These are phyloP conservation scores for Hirtodrosophila trivittata DNA, from an alignment of 2,888 invertebrate species.

Conservation along the genomic window DNA sequence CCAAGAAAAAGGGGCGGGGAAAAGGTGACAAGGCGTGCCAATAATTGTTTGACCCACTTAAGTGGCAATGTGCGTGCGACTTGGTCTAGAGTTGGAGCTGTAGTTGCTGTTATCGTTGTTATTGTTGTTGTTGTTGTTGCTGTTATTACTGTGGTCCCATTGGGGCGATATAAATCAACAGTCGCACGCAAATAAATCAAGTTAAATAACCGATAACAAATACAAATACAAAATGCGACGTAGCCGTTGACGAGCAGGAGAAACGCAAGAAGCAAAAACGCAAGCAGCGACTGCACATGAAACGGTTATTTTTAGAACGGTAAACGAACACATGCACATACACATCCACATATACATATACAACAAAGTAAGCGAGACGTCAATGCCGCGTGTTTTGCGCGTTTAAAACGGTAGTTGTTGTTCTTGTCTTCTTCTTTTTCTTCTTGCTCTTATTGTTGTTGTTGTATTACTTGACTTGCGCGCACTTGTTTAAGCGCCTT, in stretches of 20 bases:
- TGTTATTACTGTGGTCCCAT: constrained; percentile 42
- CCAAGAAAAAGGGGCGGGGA: not conserved
- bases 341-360: constrained; percentile 20
- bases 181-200: constrained; percentile 78
- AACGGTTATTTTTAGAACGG: constrained; percentile 73
- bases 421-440: constrained; percentile 6
- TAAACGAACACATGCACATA: constrained; percentile 39
- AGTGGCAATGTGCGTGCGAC: constrained; percentile 66
- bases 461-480: constrained; percentile 50
- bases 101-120: constrained; percentile 20
- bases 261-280: constrained; percentile 11
- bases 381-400: constrained; percentile 55
- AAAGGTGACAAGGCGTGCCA: constrained; percentile 48
- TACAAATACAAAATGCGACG: constrained; percentile 47
- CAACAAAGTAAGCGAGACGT: constrained; percentile 31
- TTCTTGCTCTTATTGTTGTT: constrained; percentile 20
- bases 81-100: constrained; percentile 40
- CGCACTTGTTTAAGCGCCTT: constrained; percentile 60
- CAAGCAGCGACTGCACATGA: constrained; percentile 56
- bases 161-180: constrained; percentile 70
- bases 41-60: constrained; percentile 73
- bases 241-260: constrained; percentile 5
- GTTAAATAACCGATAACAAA: constrained; percentile 78
- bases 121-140: constrained; percentile 17
- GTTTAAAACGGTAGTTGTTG: constrained; percentile 65